Evolutionary conservation across 2,113 vertebrate genomes (phyloP).

Genomic region (Microcebus jonahi): DNA sequence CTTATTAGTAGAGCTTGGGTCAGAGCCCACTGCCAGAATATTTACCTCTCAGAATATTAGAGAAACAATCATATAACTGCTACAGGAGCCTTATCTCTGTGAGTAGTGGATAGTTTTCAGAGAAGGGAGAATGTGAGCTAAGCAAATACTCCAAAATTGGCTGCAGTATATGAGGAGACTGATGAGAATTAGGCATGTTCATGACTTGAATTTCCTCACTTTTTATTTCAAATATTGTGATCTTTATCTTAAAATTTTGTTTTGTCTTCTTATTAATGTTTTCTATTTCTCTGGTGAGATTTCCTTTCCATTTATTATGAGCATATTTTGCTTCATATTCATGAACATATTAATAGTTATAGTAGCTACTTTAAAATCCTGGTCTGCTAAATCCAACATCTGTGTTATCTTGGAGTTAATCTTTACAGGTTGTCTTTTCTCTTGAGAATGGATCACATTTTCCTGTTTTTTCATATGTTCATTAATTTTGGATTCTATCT

Average conservation of each 20-base stretch:
- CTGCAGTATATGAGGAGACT: neutral
- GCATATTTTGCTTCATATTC: neutral
- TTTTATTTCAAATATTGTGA: conserved; percentile 26
- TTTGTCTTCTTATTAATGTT: neutral
- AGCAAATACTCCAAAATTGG: neutral
- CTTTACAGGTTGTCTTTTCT: neutral
- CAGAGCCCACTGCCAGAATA: neutral
- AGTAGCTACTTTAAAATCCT: neutral
- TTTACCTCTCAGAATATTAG: conserved; percentile 19
- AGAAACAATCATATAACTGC: neutral
- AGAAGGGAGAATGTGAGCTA: neutral
- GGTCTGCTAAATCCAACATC: neutral
- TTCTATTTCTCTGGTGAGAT: neutral
- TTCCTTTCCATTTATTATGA: neutral
- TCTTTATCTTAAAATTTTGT: conserved; percentile 23
- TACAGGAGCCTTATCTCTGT: neutral
- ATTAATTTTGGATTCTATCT: neutral
- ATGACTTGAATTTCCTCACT: neutral
- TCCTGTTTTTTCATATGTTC: neutral
- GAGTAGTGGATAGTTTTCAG: neutral
- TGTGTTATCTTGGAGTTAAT: neutral
- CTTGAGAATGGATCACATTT: neutral
- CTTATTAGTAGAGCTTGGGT: neutral
- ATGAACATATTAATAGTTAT: neutral
- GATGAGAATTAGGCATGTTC: neutral